Evolutionary conservation across 2,888 invertebrate genomes (phyloP).

Genomic region (Oconnorella tubifera): DNA sequence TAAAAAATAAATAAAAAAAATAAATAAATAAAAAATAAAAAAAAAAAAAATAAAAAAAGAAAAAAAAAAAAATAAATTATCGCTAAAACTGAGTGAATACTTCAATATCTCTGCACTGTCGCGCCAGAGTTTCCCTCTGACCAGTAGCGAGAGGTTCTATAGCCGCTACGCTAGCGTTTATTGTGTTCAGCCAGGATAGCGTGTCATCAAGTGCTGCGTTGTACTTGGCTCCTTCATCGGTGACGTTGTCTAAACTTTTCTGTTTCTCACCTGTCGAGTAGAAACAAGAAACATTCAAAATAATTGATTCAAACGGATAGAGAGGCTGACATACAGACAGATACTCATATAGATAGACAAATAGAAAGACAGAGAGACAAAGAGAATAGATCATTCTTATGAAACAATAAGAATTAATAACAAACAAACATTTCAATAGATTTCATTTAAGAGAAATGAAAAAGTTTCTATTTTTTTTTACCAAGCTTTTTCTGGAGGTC

Average conservation of each 20-base stretch:
- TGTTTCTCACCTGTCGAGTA: slow-evolving; percentile 58
- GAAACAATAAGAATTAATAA: too few relatives aligned
- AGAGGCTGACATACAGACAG: too few relatives aligned
- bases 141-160: slow-evolving; percentile 69
- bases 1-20: background rate
- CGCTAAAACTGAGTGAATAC: slow-evolving; percentile 40
- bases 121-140: slow-evolving; percentile 73
- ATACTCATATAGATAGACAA: too few relatives aligned
- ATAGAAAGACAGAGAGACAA: too few relatives aligned
- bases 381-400: too few relatives aligned
- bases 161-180: slow-evolving; percentile 36
- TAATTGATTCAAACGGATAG: background rate
- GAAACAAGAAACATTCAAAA: slow-evolving; percentile 5
- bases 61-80: background rate
- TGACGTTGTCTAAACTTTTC: slow-evolving; percentile 81
- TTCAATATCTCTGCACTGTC: slow-evolving; percentile 83
- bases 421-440: too few relatives aligned
- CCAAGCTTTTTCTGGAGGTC: slow-evolving; percentile 66
- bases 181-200: slow-evolving; percentile 81
- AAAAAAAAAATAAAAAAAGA: background rate
- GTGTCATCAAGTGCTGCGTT: slow-evolving; percentile 83
- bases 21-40: background rate
- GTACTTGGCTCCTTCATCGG: slow-evolving; percentile 81
- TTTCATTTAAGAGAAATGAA: too few relatives aligned
- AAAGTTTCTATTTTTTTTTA: too few relatives aligned